phyloP scores from a whole-genome alignment of 2,888 invertebrate genomes.

The Dermolepida albohirtum region DNA sequence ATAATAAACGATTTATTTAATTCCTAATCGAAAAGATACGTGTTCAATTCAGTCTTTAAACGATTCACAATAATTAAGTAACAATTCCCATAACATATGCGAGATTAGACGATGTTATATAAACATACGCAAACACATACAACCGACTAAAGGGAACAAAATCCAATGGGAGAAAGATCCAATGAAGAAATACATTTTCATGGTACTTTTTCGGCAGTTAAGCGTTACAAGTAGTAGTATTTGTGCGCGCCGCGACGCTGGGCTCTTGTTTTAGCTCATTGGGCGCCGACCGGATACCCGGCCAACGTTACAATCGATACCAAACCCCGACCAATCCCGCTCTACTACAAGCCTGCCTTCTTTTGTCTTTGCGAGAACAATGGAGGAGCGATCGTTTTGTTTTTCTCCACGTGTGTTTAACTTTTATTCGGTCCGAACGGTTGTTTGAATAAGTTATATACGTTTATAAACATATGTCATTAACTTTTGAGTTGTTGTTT shows the following conservation, averaged over 20 bases:
- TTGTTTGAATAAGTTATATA: conserved; percentile 44
- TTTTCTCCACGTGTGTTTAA: conserved; percentile 55
- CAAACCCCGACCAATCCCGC: conserved; percentile 63
- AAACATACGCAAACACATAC: neutral
- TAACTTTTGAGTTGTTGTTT: conserved; percentile 39
- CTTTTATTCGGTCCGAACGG: conserved; percentile 42
- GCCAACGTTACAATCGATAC: conserved; percentile 64
- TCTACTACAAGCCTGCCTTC: conserved; percentile 63
- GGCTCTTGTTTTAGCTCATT: conserved; percentile 66
- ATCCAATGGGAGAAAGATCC: neutral
- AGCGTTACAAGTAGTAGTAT: conserved; percentile 37
- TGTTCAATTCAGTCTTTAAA: no score
- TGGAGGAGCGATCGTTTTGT: conserved; percentile 64
- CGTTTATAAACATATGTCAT: conserved; percentile 44
- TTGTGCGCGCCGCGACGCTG: conserved; percentile 61
- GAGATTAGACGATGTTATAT: no score
- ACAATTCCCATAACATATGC: no score
- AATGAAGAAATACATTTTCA: conserved; percentile 30
- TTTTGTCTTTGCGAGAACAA: conserved; percentile 65
- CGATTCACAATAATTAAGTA: no score
- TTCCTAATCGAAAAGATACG: no score
- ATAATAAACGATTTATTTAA: no score
- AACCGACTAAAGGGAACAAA: neutral
- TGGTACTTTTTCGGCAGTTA: conserved; percentile 37
- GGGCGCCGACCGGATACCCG: conserved; percentile 65